These are phyloP conservation scores for Discoglossus pictus DNA, from an alignment of 2,797 vertebrate genomes.

Conservation along the genomic window DNA sequence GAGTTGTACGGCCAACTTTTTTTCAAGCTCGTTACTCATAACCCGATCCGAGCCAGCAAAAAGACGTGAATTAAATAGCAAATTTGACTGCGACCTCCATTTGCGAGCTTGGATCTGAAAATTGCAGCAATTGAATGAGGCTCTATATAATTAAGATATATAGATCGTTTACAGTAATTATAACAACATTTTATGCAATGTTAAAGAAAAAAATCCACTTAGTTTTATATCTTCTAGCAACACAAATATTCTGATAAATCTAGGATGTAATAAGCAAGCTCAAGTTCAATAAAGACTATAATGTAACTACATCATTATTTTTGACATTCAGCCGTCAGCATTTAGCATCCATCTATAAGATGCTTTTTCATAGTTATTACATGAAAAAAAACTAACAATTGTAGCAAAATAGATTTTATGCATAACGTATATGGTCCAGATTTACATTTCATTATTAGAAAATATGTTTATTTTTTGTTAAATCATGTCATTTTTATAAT, in stretches of 20 bases:
- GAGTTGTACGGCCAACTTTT: too few relatives aligned
- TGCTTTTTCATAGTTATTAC: constrained; percentile 51
- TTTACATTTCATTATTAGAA: constrained; percentile 60
- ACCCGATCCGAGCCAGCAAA: too few relatives aligned
- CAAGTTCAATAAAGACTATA: constrained; percentile 50
- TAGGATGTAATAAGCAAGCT: constrained; percentile 46
- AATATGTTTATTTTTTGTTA: constrained; percentile 44
- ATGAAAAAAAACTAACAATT: constrained; percentile 53
- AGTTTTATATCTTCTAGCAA: constrained; percentile 47
- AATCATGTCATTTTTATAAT: constrained; percentile 46
- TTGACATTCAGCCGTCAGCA: constrained; percentile 52
- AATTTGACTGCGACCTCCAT: too few relatives aligned
- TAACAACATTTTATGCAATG: constrained; percentile 38
- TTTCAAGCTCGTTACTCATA: too few relatives aligned
- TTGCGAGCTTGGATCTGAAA: too few relatives aligned
- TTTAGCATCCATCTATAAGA: constrained; percentile 41
- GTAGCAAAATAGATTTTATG: constrained; percentile 53
- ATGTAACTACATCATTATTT: constrained; percentile 52
- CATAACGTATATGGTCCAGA: constrained; percentile 56
- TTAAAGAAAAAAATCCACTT: constrained; percentile 47
- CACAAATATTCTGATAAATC: constrained; percentile 50
- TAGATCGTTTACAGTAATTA: constrained; percentile 38
- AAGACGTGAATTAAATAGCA: too few relatives aligned
- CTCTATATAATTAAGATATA: too few relatives aligned
- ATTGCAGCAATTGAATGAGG: too few relatives aligned